Evolutionary conservation across 2,888 invertebrate species (phyloP), one percentile per base, ranked within the genome.

Genomic region (Metopia argyrocephala): DNA sequence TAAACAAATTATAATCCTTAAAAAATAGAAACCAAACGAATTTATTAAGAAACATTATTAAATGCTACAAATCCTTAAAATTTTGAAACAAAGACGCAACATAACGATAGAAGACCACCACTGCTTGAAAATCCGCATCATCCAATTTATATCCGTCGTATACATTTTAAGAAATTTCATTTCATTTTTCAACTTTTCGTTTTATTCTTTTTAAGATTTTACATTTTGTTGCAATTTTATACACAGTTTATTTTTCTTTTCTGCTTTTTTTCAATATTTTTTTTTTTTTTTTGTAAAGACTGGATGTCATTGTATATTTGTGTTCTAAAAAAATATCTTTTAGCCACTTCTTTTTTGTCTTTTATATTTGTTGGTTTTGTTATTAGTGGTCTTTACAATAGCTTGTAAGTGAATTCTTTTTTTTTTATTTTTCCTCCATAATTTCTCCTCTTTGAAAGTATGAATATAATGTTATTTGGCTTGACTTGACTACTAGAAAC

Each of bases 1-100:
- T 80, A 52, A 73, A 76, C 71, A 80, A 80, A 73, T 80, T 68
- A 73, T 73, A 68, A 76, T 73, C 57, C 71, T 50, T 66, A 62
- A 52, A 76, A 62, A 65, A 25, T 54, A 65, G 48, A 57, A n/a
- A 50, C 12, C 25, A 66, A 48, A 45, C 20, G 31, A 70, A 50
- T 46, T 38, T 38, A 38, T 38, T 38, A 15, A 9, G 38, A 38
- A 15, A 12, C 38, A 28, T 46, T 38, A 59, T 28, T 20, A 65
- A 38, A 50, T 28, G 54, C 52, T 54, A 66, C 21, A 66, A 66
- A 54, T 54, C 66, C 66, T 38, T n/a, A 38, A 66, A 64, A 46
- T 57, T 18, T 56, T 56, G 52, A 78, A 78, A 78, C 66, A 66
- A 78, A 57, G 65, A 66, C 28, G 7, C 45, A 59, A 61, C n/a